Evolutionary conservation across 2,888 invertebrate genomes (phyloP), one percentile per base, ranked within the genome.

Genomic region (Pseudeuparius sepicola): DNA sequence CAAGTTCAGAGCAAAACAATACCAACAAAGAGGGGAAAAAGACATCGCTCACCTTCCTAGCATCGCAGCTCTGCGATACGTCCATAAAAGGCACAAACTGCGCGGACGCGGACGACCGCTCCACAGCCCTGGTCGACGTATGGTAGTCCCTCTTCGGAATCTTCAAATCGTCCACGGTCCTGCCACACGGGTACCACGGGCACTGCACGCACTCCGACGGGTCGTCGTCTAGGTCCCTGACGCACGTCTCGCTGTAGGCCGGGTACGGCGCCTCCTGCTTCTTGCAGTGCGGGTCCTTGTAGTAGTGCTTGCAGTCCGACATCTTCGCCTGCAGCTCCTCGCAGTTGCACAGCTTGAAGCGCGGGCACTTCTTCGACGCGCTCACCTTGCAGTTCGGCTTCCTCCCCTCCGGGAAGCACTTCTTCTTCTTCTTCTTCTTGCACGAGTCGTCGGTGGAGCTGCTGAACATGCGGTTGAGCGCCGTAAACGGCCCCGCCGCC

Each of bases 151-250:
- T 20, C 20, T n/a, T 20, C n/a, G 20, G 20, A 7, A n/a, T 6
- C n/a, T 6, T 6, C n/a, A 7, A 7, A n/a, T 7, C n/a, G n/a
- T 20, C n/a, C 6, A 41, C 43, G 1, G 39, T 41, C 10, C 24
- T 35, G 24, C 41, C 43, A 24, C 43, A 43, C 7, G 34, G 38
- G n/a, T 41, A 18, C 43, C 41, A 43, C 3, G 43, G 43, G 24
- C 43, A 43, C 15, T 43, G 43, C 3, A 34, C 14, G 20, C 41
- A 43, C 16, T 43, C 43, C 3, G 43, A 43, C 2, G 43, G 43
- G 25, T 43, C 43, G 3, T 43, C 43, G 11, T 39, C 39, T 9
- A 43, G 25, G 4, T 32, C 14, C 27, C 39, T 39, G 9, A 37
- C 43, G 24, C 43, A 43, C 4, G 37, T 14, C 29, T 43, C 43